Conservation (phyloP, 1,140 invertebrate genomes). For the Episyrphus balteatus region DNA sequence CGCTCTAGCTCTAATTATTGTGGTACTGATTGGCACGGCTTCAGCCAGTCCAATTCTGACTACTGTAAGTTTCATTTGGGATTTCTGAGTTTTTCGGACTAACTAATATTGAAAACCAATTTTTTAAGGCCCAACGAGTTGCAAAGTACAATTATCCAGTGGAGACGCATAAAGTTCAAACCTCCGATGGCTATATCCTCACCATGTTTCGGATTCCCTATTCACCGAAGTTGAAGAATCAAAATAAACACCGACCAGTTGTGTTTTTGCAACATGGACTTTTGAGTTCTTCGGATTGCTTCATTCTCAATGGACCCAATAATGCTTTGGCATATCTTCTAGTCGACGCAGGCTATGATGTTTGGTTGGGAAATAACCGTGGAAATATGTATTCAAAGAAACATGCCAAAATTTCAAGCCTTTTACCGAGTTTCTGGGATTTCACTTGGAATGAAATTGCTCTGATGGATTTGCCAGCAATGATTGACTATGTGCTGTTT, state of each 20-base stretch:
- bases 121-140: conserved; percentile 32
- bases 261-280: conserved; percentile 63
- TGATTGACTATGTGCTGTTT: conserved; percentile 46
- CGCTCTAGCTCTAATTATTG: no score
- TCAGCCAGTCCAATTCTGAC: no score
- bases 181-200: conserved; percentile 44
- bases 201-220: conserved; percentile 41
- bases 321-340: conserved; percentile 42
- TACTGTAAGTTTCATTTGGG: no score
- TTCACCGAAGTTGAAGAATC: conserved; percentile 18
- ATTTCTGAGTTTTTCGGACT: no score
- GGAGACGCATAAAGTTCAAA: conserved; percentile 42
- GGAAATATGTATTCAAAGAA: conserved; percentile 10
- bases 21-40: no score
- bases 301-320: conserved; percentile 50
- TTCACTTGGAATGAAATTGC: conserved; percentile 61
- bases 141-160: conserved; percentile 46
- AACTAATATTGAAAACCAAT: no score
- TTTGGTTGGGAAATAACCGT: conserved; percentile 41
- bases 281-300: conserved; percentile 57
- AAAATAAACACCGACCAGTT: conserved; percentile 17
- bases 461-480: conserved; percentile 49
- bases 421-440: conserved; percentile 51
- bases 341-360: conserved; percentile 58
- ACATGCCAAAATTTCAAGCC: conserved; percentile 45